phyloP scores from a whole-genome alignment of 1,140 invertebrate genomes.

The Oryctes rhinoceros region DNA sequence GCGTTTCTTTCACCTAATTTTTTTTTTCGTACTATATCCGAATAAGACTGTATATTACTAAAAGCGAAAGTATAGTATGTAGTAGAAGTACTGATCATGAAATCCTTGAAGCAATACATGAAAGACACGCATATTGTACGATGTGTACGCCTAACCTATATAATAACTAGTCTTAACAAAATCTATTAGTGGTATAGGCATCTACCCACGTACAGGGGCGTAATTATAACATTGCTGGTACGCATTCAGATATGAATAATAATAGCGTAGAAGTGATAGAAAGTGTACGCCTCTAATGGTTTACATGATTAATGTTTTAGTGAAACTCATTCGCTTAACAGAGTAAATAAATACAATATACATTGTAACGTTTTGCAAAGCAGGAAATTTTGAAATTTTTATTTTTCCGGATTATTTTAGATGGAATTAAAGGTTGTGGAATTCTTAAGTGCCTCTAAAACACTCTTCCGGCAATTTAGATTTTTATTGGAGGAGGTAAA shows the following conservation, averaged over 20 bases:
- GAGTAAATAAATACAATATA: not conserved
- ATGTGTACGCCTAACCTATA: no score
- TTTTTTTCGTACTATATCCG: no score
- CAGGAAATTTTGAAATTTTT: no score
- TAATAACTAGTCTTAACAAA: not conserved
- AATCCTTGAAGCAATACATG: not conserved
- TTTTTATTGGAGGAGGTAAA: no score
- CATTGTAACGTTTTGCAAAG: no score
- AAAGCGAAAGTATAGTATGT: no score
- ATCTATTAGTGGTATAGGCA: not conserved
- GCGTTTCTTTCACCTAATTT: no score
- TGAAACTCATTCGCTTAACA: constrained; percentile 1
- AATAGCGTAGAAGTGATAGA: not conserved
- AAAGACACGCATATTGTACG: not conserved
- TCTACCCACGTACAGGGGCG: not conserved
- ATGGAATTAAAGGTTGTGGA: no score
- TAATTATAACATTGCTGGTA: not conserved
- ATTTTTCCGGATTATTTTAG: not conserved
- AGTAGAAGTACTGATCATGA: not conserved
- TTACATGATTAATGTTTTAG: not conserved
- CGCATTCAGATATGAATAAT: not conserved
- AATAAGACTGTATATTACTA: no score
- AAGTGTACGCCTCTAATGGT: not conserved
- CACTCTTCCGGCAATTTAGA: no score
- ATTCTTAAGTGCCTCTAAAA: no score